Evolutionary conservation across 2,113 vertebrate species (phyloP).

Genomic region (Saguinus midas): DNA sequence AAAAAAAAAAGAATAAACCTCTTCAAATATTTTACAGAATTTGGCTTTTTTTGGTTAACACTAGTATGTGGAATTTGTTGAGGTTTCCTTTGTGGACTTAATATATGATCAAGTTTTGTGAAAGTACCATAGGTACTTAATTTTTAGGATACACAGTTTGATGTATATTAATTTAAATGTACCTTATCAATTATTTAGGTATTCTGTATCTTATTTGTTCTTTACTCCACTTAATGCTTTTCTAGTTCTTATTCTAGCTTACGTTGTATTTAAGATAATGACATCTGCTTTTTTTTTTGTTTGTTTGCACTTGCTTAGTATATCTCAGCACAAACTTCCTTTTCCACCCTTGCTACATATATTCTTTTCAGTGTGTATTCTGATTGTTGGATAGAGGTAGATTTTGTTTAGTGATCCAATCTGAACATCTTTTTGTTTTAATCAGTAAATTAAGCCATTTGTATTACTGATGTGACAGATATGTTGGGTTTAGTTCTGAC

Average conservation of each 20-base stretch:
- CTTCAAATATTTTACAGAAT: no score
- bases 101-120: not conserved
- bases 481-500: not conserved
- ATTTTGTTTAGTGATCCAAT: not conserved
- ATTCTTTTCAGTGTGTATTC: not conserved
- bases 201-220: constrained; percentile 32
- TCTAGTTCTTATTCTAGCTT: constrained; percentile 24
- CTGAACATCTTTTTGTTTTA: constrained; percentile 6
- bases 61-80: not conserved
- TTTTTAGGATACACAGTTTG: constrained; percentile 17
- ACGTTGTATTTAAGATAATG: constrained; percentile 19
- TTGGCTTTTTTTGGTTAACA: no score
- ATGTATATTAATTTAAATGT: not conserved
- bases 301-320: not conserved
- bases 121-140: not conserved
- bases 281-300: not conserved
- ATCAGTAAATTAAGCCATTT: not conserved
- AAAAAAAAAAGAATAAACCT: no score
- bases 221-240: constrained; percentile 23
- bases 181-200: constrained; percentile 53
- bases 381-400: not conserved
- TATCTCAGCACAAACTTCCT: not conserved
- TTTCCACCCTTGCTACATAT: not conserved
- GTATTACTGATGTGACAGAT: not conserved
- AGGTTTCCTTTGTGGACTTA: not conserved